Conservation (phyloP, 2,888 invertebrate species). For the Zaprionus lineosus region DNA sequence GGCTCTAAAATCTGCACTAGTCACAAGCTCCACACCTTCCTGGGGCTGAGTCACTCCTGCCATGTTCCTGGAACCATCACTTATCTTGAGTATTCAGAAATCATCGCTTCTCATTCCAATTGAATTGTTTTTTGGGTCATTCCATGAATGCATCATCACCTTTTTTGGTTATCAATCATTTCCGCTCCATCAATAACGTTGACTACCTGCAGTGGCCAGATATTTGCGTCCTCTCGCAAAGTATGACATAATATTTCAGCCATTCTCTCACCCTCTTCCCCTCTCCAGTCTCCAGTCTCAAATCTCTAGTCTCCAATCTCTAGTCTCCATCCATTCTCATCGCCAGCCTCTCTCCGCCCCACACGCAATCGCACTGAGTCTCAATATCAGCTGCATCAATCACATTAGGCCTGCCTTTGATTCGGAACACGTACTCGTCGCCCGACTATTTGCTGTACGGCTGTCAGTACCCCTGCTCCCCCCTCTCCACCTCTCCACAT, state of each 20-base stretch:
- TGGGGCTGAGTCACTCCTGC: too few species aligned
- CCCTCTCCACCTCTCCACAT: neutral
- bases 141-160: slow-evolving; percentile 33
- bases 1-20: too few species aligned
- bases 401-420: slow-evolving; percentile 56
- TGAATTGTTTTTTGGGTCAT: slow-evolving; percentile 22
- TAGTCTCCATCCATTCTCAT: too few species aligned
- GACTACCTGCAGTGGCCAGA: slow-evolving; percentile 35
- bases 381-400: slow-evolving; percentile 57
- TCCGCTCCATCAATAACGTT: slow-evolving; percentile 25
- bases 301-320: too few species aligned
- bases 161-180: slow-evolving; percentile 56
- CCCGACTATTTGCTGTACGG: slow-evolving; percentile 20
- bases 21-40: too few species aligned
- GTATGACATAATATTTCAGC: slow-evolving; percentile 49
- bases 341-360: neutral
- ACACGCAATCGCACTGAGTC: neutral
- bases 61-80: too few species aligned
- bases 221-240: slow-evolving; percentile 22
- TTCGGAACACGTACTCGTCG: slow-evolving; percentile 45
- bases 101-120: slow-evolving; percentile 12
- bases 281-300: too few species aligned
- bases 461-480: neutral
- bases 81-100: too few species aligned
- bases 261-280: neutral